Evolutionary conservation across 2,888 invertebrate species (phyloP).

Genomic region (Drosophila fungiperda): DNA sequence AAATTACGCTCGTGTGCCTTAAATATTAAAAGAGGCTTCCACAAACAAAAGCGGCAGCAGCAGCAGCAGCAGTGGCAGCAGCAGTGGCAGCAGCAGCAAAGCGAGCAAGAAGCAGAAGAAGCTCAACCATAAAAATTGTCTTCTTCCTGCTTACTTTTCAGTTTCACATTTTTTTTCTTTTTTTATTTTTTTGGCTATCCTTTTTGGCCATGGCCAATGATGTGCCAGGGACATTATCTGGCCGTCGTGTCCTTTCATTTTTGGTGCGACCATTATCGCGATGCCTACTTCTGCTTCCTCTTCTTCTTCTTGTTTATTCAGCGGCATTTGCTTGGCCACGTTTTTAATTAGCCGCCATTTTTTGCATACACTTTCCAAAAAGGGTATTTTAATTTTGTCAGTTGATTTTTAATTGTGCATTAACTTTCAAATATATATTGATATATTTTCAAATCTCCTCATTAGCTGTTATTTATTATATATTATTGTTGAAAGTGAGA

Average conservation of each 20-base stretch:
- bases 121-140: conserved; percentile 24
- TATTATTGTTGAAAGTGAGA: too few relatives aligned
- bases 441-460: too few relatives aligned
- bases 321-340: conserved; percentile 63
- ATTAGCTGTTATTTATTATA: too few relatives aligned
- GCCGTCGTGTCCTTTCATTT: conserved; percentile 45
- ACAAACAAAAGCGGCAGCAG: conserved; percentile 10
- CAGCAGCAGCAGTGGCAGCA: conserved; percentile 3
- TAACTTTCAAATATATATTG: background rate
- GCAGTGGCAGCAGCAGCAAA: conserved; percentile 4
- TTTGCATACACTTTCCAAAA: conserved; percentile 22
- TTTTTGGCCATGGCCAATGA: conserved; percentile 63
- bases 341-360: conserved; percentile 82
- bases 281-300: conserved; percentile 35
- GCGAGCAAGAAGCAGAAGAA: conserved; percentile 10
- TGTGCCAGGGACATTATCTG: conserved; percentile 67
- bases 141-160: conserved; percentile 37
- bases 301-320: conserved; percentile 62
- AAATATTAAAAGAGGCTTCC: conserved; percentile 52
- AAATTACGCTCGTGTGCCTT: conserved; percentile 73
- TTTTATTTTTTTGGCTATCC: conserved; percentile 59
- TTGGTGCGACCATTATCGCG: conserved; percentile 63
- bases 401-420: background rate
- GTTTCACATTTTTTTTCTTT: background rate
- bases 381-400: conserved; percentile 16